Percentiles rank a stretch among this genome's conserved stretches.
phyloP scores from a whole-genome alignment of 2,113 vertebrate genomes.

The Sciurus niger region DNA sequence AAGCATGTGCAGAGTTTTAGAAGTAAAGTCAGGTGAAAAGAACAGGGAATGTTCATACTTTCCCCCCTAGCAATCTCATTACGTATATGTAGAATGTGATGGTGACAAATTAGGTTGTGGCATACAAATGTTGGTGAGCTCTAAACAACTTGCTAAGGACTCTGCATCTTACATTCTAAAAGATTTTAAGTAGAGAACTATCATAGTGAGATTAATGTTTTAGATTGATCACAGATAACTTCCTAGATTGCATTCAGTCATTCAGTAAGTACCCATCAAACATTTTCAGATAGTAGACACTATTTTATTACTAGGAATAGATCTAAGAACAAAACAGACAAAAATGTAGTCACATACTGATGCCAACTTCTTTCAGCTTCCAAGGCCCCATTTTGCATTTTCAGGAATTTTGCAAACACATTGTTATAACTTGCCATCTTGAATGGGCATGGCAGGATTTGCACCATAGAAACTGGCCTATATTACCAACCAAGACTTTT shows the following conservation, averaged over 20 bases:
- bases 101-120: not conserved
- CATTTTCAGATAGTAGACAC: not conserved
- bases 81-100: not conserved
- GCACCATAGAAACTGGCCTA: not conserved
- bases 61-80: not conserved
- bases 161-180: not conserved
- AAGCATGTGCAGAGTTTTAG: not conserved
- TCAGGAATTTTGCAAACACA: constrained; percentile 3
- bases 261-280: not conserved
- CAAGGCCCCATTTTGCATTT: not conserved
- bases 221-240: not conserved
- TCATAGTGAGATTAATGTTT: not conserved
- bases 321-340: constrained; percentile 5
- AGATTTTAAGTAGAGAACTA: constrained; percentile 20
- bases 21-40: not conserved
- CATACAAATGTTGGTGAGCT: not conserved
- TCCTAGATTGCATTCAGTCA: not conserved
- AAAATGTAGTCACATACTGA: not conserved
- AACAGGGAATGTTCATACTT: not conserved
- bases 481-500: not conserved
- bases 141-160: not conserved
- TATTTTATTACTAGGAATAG: not conserved
- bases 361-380: not conserved
- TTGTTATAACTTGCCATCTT: not conserved
- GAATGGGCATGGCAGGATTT: not conserved